Percentiles rank a stretch among this genome's conserved stretches.
Evolutionary conservation across 2,797 vertebrate species (phyloP).

Genomic region (Onychomys leucogaster): DNA sequence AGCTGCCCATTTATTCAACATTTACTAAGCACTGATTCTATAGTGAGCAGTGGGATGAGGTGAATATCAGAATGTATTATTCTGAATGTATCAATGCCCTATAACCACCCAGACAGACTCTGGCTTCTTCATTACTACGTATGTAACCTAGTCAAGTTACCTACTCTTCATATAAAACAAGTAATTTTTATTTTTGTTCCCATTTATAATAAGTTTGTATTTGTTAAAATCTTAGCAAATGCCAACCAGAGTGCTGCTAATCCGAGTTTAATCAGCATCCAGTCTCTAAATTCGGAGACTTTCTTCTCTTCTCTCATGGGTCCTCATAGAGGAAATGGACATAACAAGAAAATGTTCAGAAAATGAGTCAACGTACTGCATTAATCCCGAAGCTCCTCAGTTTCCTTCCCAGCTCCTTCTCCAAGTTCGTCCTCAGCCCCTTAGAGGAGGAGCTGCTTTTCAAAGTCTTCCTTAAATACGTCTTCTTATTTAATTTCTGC

Average conservation of each 20-base stretch:
- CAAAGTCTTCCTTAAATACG: constrained; percentile 83
- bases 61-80: background rate
- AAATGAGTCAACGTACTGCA: constrained; percentile 84
- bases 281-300: background rate
- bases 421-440: constrained; percentile 86
- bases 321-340: background rate
- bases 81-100: background rate
- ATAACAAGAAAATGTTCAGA: background rate
- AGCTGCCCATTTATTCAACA: background rate
- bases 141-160: background rate
- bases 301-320: background rate
- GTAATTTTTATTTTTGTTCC: background rate
- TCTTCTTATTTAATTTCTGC: constrained; percentile 81
- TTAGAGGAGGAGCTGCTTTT: constrained; percentile 85
- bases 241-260: background rate
- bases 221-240: background rate
- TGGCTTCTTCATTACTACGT: background rate
- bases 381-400: constrained; percentile 88
- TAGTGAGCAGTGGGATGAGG: background rate
- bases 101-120: no score
- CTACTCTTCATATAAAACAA: background rate
- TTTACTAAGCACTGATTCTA: background rate
- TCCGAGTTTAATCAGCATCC: background rate
- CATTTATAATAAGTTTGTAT: background rate
- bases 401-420: constrained; percentile 88